A percentile compares a stretch with the other conserved stretches of the same genome.
Conservation (phyloP, 2,113 vertebrate species). For the Syrmaticus mikado region DNA sequence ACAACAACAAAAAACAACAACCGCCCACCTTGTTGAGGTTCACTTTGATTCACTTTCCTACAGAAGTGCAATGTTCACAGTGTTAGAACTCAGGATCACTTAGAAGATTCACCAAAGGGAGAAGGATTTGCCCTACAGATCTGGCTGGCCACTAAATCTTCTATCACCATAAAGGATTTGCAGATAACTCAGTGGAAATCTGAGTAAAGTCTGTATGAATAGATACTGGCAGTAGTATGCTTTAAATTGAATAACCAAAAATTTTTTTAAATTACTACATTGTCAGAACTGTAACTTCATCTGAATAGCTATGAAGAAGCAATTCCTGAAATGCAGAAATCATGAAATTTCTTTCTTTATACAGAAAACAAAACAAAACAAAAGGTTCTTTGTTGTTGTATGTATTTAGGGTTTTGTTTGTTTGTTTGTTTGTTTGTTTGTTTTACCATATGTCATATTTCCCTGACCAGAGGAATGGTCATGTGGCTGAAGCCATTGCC, state of each 20-base stretch:
- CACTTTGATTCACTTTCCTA: not conserved
- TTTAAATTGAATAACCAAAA: not conserved
- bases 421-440: no score
- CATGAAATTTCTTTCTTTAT: not conserved
- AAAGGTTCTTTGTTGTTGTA: not conserved
- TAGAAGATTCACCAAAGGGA: not conserved
- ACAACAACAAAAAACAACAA: no score
- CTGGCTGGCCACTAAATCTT: not conserved
- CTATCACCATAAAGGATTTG: not conserved
- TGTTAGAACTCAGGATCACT: not conserved
- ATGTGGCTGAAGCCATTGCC: conserved; percentile 48
- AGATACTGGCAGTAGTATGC: not conserved
- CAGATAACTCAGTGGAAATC: not conserved
- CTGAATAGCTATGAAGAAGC: not conserved
- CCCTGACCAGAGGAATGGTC: conserved; percentile 23
- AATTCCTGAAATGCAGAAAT: not conserved
- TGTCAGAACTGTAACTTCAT: not conserved
- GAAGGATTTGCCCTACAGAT: not conserved
- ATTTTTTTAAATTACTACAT: not conserved
- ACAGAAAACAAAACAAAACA: not conserved
- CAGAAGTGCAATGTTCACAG: not conserved
- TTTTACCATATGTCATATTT: conserved; percentile 38
- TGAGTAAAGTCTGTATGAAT: not conserved
- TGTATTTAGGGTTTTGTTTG: not conserved
- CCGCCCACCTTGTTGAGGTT: not conserved